A percentile compares a stretch with the other conserved stretches of the same genome.
These are phyloP conservation scores for Bovichtus variegatus DNA, from an alignment of 2,797 vertebrate genomes.

Conservation along the genomic window DNA sequence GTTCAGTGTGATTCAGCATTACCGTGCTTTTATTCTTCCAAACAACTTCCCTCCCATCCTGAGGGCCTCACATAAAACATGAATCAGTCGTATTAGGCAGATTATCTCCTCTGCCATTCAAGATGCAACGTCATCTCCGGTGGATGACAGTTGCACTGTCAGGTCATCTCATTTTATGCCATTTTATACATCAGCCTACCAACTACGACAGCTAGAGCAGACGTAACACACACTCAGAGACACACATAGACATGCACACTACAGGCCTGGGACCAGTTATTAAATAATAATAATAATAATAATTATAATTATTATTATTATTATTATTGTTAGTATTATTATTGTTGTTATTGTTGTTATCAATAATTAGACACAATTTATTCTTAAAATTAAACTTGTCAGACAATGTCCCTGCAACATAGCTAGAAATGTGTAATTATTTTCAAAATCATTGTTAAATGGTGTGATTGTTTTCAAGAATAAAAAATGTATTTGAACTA, in stretches of 20 bases:
- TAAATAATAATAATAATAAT: neutral
- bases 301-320: too few species aligned
- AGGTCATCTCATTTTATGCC: conserved; percentile 53
- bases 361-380: neutral
- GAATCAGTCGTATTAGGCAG: conserved; percentile 72
- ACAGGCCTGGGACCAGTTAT: neutral
- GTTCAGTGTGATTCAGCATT: conserved; percentile 29
- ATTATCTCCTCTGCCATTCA: conserved; percentile 79
- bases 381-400: neutral
- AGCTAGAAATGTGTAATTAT: neutral
- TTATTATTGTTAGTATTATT: too few species aligned
- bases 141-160: conserved; percentile 64
- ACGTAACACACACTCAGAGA: conserved; percentile 18
- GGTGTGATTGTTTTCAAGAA: neutral
- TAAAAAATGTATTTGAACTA: too few species aligned
- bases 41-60: conserved; percentile 31
- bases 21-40: conserved; percentile 39
- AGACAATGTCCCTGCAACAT: neutral
- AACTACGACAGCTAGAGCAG: conserved; percentile 46
- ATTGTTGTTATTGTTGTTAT: too few species aligned
- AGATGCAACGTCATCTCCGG: conserved; percentile 71
- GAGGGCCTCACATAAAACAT: conserved; percentile 55
- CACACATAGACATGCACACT: neutral
- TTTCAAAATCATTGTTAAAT: neutral
- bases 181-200: conserved; percentile 42